Evolutionary conservation across 2,888 invertebrate species (phyloP).

Genomic region (Baccha elongata): DNA sequence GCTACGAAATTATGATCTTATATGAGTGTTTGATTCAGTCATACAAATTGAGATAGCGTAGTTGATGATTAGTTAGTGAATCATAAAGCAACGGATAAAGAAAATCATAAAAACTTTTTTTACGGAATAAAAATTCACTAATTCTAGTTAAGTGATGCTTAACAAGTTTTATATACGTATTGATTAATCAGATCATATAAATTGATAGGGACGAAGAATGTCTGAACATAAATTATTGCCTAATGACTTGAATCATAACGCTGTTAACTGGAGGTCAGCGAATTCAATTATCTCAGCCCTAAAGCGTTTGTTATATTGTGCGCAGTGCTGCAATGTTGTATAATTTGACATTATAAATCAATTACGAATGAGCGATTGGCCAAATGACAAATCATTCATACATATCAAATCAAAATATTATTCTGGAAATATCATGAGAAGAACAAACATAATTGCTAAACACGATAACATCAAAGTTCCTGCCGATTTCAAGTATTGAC

Average conservation of each 20-base stretch:
- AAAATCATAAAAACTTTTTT: background rate
- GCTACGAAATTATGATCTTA: constrained; percentile 21
- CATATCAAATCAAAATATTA: too few relatives aligned
- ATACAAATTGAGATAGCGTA: constrained; percentile 16
- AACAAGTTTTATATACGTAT: background rate
- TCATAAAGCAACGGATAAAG: constrained; percentile 16
- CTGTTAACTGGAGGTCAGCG: background rate
- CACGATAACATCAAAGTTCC: too few relatives aligned
- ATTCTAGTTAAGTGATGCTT: constrained; percentile 32
- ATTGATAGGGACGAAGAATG: background rate
- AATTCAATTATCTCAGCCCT: constrained; percentile 17
- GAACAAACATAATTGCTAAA: too few relatives aligned
- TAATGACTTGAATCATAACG: background rate
- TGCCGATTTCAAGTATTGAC: too few relatives aligned
- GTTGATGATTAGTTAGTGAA: constrained; percentile 26
- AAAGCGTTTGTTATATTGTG: background rate
- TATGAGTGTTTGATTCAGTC: constrained; percentile 16
- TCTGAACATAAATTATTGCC: background rate
- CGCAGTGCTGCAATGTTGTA: background rate
- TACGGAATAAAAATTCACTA: constrained; percentile 9
- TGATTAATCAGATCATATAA: constrained; percentile 9
- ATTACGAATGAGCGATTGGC: background rate
- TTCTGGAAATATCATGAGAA: too few relatives aligned
- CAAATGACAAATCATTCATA: background rate
- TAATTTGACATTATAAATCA: background rate